phyloP scores from a whole-genome alignment of 2,797 vertebrate species.

The Pangasius mekongensis region DNA sequence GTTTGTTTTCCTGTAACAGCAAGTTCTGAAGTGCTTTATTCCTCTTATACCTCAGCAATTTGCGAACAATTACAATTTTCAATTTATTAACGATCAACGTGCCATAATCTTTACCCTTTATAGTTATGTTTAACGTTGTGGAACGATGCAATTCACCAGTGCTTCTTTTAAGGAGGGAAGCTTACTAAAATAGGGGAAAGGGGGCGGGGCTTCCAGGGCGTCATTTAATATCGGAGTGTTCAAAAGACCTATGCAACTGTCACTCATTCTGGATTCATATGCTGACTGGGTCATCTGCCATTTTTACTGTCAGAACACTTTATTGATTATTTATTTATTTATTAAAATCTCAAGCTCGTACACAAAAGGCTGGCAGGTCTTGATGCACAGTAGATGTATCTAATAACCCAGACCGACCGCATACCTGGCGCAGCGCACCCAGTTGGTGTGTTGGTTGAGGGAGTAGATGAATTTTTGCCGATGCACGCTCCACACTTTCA shows the following conservation, averaged over 20 bases:
- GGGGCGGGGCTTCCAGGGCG: not conserved
- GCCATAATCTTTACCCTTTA: too few species aligned
- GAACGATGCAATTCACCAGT: not conserved
- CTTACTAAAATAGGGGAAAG: not conserved
- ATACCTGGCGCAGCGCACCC: slow-evolving; percentile 92
- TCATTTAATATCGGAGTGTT: not conserved
- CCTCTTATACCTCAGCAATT: too few species aligned
- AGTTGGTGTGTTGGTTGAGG: slow-evolving; percentile 87
- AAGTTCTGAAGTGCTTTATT: too few species aligned
- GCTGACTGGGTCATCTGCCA: not conserved
- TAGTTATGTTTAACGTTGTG: too few species aligned
- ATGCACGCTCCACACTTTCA: slow-evolving; percentile 90
- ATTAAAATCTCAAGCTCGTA: not conserved
- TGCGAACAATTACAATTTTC: too few species aligned
- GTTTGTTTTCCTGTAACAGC: too few species aligned
- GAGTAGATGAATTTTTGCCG: slow-evolving; percentile 84
- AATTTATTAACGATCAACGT: too few species aligned
- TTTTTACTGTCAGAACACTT: not conserved
- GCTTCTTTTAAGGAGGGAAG: not conserved
- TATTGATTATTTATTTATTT: not conserved
- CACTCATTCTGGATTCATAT: not conserved
- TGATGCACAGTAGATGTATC: not conserved
- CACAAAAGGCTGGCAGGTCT: not conserved
- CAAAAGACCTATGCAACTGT: not conserved
- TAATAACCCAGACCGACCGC: not conserved